A percentile compares a stretch with the other conserved stretches of the same genome.
These are phyloP conservation scores for Oreochromis niloticus DNA, from an alignment of 2,113 vertebrate genomes.

Conservation along the genomic window DNA sequence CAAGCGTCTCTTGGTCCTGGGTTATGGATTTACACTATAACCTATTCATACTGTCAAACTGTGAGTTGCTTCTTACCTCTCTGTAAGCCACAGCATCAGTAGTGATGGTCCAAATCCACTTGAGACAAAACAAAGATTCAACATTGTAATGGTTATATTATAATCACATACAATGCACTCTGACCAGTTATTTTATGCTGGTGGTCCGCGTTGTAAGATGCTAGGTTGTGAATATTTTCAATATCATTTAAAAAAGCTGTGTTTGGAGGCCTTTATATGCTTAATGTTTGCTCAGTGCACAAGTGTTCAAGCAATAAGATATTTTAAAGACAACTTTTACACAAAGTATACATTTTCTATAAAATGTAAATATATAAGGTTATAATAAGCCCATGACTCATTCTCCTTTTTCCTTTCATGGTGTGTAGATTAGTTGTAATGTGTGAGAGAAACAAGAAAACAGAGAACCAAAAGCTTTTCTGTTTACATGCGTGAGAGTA, in stretches of 20 bases:
- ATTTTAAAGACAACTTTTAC: background rate
- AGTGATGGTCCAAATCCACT: background rate
- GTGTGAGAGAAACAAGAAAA: background rate
- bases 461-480: background rate
- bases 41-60: background rate
- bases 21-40: background rate
- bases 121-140: background rate
- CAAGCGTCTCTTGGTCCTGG: background rate
- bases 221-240: background rate
- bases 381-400: background rate
- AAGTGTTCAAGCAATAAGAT: background rate
- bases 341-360: background rate
- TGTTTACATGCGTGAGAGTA: background rate
- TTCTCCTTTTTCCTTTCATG: background rate
- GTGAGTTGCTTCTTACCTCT: background rate
- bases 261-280: background rate
- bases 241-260: background rate
- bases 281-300: background rate
- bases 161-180: background rate
- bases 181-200: background rate
- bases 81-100: background rate
- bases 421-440: background rate
- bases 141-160: background rate
- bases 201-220: background rate
- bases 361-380: background rate